Base-by-base conservation (phyloP, 2,888 invertebrate species). In the Macrosiphum euphorbiae region DNA sequence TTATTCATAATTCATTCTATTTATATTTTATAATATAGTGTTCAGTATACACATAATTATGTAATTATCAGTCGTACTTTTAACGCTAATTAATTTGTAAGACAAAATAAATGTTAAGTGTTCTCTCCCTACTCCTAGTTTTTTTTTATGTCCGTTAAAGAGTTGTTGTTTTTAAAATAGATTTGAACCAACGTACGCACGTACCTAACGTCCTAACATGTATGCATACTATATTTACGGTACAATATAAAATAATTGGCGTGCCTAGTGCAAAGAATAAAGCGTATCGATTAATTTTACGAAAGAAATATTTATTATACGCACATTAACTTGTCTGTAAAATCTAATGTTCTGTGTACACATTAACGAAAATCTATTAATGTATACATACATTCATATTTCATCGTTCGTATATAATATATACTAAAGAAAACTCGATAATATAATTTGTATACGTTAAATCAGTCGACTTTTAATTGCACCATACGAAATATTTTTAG, bases 391-490 rank as follows among this genome's bases (percentile, higher is more conserved):
- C 67, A 78, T 20, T 8, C 20, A 35, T 35, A 35, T 78, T 78
- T 78, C 78, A 78, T 78, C 78, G 35, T 20, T 20, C 35, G 35
- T 78, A 35, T 78, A 35, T 67, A 61, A 28, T n/a, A 35, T 78
- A 20, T 78, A 78, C 35, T 8, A 41, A 35, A 61, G 35, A 61
- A 78, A 78, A 78, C 35, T 35, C 20, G 7, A 35, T 78, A 44
- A 44, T 26, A 85, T 55, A 88, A 88, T 88, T 58, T 88, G 88
- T 55, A 35, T 88, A 88, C 55, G 28, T 88, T 88, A 88, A 41
- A 41, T 55, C 55, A 41, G 88, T 58, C 16, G 41, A 41, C 44
- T 88, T 88, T 88, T 41, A 88, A 55, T 26, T 47, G 28, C 47
- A n/a, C 1, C 28, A 28, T 3, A 87, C 28, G 16, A 47, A 88